A percentile compares a stretch with the other conserved stretches of the same genome.
Evolutionary conservation across 1,140 invertebrate genomes (phyloP).

Genomic region (Arctopsyche grandis): DNA sequence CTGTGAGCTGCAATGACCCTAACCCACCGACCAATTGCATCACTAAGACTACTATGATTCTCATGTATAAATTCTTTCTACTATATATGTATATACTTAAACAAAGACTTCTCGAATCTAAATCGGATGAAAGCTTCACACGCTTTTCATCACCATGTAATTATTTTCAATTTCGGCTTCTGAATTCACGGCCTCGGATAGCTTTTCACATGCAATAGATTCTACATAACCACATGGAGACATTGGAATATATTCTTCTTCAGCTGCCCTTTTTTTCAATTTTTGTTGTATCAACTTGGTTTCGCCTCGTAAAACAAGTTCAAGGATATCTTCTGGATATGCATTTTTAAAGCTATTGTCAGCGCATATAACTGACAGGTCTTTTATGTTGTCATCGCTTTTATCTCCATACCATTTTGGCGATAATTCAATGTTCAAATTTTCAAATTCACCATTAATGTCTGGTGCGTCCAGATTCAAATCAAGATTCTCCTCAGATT

Average conservation of each 20-base stretch:
- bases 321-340: slow-evolving; percentile 47
- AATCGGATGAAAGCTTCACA: background rate
- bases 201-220: background rate
- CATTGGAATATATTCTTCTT: slow-evolving; percentile 50
- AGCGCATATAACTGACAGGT: slow-evolving; percentile 46
- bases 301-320: slow-evolving; percentile 44
- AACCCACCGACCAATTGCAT: no score
- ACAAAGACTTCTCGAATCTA: no score
- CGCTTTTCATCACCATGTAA: slow-evolving; percentile 47
- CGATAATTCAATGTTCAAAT: slow-evolving; percentile 36
- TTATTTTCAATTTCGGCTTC: slow-evolving; percentile 42
- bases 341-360: slow-evolving; percentile 46
- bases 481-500: slow-evolving; percentile 48
- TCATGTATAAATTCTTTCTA: no score
- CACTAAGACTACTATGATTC: no score
- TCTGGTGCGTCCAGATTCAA: background rate
- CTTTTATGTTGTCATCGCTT: slow-evolving; percentile 47
- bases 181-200: background rate
- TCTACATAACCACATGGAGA: slow-evolving; percentile 39
- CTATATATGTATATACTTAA: no score
- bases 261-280: slow-evolving; percentile 43
- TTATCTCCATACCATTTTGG: slow-evolving; percentile 41
- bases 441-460: background rate
- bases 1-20: no score
- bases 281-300: slow-evolving; percentile 31